A percentile compares a stretch with the other conserved stretches of the same genome.
phyloP scores from a whole-genome alignment of 2,888 invertebrate genomes.

The Tetragonisca angustula region DNA sequence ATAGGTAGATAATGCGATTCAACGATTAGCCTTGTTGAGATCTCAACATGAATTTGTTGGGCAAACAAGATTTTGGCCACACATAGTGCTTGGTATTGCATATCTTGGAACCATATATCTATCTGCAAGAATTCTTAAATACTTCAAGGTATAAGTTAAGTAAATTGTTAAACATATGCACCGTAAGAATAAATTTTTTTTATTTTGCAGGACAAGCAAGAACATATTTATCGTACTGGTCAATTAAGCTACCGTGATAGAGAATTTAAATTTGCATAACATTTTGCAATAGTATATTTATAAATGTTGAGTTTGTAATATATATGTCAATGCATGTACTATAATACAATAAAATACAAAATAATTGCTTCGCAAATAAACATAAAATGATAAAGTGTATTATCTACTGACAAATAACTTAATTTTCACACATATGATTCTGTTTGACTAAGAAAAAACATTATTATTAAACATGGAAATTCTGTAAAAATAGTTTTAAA shows the following conservation, averaged over 20 bases:
- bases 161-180: background rate
- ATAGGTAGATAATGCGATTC: constrained; percentile 92
- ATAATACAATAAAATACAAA: background rate
- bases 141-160: background rate
- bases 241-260: constrained; percentile 91
- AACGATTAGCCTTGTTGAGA: constrained; percentile 90
- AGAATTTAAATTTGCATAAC: constrained; percentile 86
- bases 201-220: constrained; percentile 84
- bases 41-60: constrained; percentile 88
- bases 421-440: background rate
- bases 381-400: background rate
- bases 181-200: constrained; percentile 82
- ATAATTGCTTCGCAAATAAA: background rate
- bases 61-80: constrained; percentile 85
- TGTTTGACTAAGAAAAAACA: background rate
- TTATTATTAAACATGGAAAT: background rate
- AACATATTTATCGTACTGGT: constrained; percentile 88
- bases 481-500: background rate
- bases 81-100: fast-evolving
- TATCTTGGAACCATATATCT: fast-evolving
- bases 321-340: background rate
- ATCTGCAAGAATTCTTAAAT: fast-evolving
- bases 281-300: background rate
- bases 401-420: background rate
- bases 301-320: background rate